phyloP scores from a whole-genome alignment of 1,140 invertebrate species.

The Heliothis subflexa region DNA sequence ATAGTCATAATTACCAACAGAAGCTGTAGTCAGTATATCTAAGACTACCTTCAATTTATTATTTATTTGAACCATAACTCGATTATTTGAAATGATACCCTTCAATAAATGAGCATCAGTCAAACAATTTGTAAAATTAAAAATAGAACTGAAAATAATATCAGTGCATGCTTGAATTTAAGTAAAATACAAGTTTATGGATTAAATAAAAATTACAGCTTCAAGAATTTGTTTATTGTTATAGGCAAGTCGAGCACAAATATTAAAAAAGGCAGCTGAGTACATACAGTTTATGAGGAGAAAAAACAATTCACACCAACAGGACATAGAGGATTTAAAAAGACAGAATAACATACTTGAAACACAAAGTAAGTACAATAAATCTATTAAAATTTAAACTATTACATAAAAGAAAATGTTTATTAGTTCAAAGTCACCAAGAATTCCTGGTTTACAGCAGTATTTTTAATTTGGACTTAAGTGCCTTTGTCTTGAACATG shows the following conservation, averaged over 20 bases:
- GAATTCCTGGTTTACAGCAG: not conserved
- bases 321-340: constrained; percentile 98
- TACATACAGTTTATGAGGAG: constrained; percentile 98
- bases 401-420: too few species aligned
- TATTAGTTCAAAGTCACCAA: too few species aligned
- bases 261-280: constrained; percentile 98
- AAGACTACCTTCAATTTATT: too few species aligned
- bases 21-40: too few species aligned
- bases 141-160: too few species aligned
- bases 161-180: not conserved
- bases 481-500: constrained; percentile 3
- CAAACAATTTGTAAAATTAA: not conserved
- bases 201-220: not conserved
- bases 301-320: constrained; percentile 96
- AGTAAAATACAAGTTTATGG: not conserved
- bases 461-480: not conserved
- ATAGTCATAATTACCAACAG: too few species aligned
- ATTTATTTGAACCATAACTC: too few species aligned
- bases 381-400: too few species aligned
- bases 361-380: constrained; percentile 89
- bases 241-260: constrained; percentile 98
- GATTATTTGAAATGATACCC: too few species aligned
- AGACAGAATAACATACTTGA: constrained; percentile 96
- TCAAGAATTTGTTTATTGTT: constrained; percentile 56
- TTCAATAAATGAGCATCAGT: too few species aligned